Evolutionary conservation across 2,888 invertebrate genomes (phyloP), one percentile per base, ranked within the genome.

Genomic region (Linnaemya vulpina): DNA sequence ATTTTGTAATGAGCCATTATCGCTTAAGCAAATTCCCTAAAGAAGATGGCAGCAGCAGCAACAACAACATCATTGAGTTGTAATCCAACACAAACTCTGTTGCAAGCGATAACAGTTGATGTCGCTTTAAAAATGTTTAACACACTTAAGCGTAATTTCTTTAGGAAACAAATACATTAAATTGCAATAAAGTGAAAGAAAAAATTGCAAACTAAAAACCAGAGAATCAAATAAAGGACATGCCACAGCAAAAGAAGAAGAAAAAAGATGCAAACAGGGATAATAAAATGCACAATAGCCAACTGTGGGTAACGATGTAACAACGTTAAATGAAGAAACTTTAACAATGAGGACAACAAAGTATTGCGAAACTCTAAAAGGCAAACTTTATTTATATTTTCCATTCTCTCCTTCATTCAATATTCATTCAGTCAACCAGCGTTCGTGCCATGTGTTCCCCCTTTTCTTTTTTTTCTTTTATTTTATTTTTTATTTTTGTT

Each of bases 321-420:
- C 46, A 67, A 62, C n/a, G 55, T 63, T 46, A 63, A 76, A 55
- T 76, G 49, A 76, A 71, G 55, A 82, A 85, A 82, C 74, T 78
- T 82, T 82, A 70, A 82, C 85, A 85, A 85, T 78, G 51, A 60
- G 58, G 60, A 67, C 84, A 67, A 53, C 22, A 67, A 75, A 78
- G 70, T 82, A 75, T 68, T 65, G 51, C 38, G 65, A 60, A 70
- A 60, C 78, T 62, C 11, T 30, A 55, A 65, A 85, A 85, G 30
- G 53, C 65, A 75, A 85, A 85, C 78, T 82, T 85, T 82, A 60
- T 82, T 74, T 75, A 77, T 77, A 62, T 68, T 68, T 70, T 74
- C 38, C 53, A 49, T 58, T 63, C 35, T 65, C 65, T 40, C 67
- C 30, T 60, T 65, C 43, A 15, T 70, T 78, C 62, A 58, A 68